Base-by-base conservation (phyloP, 2,113 vertebrate species). In the Lophura nycthemera region DNA sequence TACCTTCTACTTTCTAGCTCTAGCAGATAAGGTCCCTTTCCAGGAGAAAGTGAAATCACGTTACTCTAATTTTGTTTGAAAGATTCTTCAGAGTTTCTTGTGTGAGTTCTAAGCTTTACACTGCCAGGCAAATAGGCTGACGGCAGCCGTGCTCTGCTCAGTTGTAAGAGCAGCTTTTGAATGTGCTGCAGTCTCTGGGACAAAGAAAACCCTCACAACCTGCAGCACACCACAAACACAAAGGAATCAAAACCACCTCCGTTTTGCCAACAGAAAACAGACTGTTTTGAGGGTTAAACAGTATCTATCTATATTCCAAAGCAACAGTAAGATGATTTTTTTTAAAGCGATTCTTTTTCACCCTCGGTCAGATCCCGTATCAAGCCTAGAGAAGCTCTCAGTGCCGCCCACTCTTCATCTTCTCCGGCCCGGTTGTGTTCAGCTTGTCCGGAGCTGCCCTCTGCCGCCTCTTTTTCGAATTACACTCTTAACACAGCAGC, bases 381-480 rank as follows among this genome's bases (percentile, higher is more conserved):
- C 27, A 54, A 54, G 27, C 52, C 52, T 14, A 52, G 43, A 74
- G 48, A 73, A 92, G 84, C 27, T 66, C 27, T 50, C 15, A 34
- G 70, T 60, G 67, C 57, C 34, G 63, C 82, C 78, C 34, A 52
- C n/a, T 57, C 27, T 59, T 50, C 69, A 43, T 43, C 27, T 38
- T 40, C 52, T 21, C 36, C 19, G 43, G 59, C 67, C 73, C 19
- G 27, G 7, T 11, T 11, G 8, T 14, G 14, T 42, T 96, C 76
- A 61, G 47, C 93, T 92, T 95, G 63, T 97, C 86, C 89, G 43
- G 89, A 95, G 91, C 95, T 97, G 95, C 95, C 32, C 96, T 97
- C 97, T 97, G 85, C 94, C 95, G 97, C 38, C 57, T 13, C 4
- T 84, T 87, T 83, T 3, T 10, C 72, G 65, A 94, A 96, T 77